These are phyloP conservation scores for Netelia melanura DNA, from an alignment of 2,888 invertebrate species.

Conservation along the genomic window DNA sequence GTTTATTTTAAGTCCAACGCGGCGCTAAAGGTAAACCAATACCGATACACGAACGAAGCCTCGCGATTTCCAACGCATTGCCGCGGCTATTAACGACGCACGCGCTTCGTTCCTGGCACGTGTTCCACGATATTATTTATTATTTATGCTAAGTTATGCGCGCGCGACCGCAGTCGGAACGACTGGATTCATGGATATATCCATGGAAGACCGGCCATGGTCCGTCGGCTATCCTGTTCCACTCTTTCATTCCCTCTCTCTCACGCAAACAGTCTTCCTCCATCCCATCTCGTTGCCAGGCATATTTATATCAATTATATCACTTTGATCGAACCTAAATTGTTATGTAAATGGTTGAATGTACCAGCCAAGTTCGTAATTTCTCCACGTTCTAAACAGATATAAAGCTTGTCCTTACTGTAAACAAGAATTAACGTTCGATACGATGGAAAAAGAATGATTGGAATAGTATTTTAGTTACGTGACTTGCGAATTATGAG, in stretches of 20 bases:
- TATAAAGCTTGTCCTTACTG: constrained; percentile 49
- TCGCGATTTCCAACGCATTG: constrained; percentile 47
- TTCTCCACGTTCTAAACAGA: constrained; percentile 49
- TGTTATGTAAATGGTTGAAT: constrained; percentile 82
- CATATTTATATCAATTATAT: constrained; percentile 85
- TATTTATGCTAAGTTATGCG: constrained; percentile 85
- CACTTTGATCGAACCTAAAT: constrained; percentile 80
- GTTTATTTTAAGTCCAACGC: constrained; percentile 2
- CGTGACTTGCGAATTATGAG: not conserved
- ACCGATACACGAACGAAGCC: constrained; percentile 43
- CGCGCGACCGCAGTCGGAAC: constrained; percentile 72
- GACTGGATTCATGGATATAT: constrained; percentile 77
- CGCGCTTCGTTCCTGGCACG: constrained; percentile 81
- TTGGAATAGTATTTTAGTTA: not conserved
- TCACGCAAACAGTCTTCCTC: constrained; percentile 44
- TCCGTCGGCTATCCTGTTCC: constrained; percentile 78
- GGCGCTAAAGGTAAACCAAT: constrained; percentile 9
- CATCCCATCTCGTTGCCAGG: constrained; percentile 76
- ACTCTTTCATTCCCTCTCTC: constrained; percentile 40
- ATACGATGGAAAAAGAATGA: too few species aligned
- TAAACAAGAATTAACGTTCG: constrained; percentile 26
- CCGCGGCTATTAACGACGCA: constrained; percentile 78
- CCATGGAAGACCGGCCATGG: constrained; percentile 75
- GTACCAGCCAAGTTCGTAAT: constrained; percentile 46
- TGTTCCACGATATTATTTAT: constrained; percentile 83